Percentiles rank a stretch among this genome's conserved stretches.
Conservation (phyloP, 1,140 invertebrate genomes). For the Drosophila micromelanica region DNA sequence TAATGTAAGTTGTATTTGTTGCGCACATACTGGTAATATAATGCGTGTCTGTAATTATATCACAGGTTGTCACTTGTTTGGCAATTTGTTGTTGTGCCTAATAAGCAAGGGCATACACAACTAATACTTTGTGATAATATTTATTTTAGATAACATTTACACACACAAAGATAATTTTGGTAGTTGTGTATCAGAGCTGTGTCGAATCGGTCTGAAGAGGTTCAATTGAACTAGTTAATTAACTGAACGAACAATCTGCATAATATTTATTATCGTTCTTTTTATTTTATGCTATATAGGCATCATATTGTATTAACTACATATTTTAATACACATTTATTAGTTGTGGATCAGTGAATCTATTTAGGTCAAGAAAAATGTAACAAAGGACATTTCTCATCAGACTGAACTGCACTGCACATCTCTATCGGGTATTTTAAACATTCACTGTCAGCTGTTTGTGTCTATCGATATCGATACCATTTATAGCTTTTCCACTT, state of each 20-base stretch:
- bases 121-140: background rate
- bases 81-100: background rate
- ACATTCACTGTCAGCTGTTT: constrained; percentile 13
- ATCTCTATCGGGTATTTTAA: background rate
- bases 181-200: background rate
- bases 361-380: too few relatives aligned
- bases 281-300: too few relatives aligned
- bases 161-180: background rate
- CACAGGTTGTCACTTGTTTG: background rate
- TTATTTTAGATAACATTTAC: constrained; percentile 26
- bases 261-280: too few relatives aligned
- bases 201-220: too few relatives aligned
- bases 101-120: background rate
- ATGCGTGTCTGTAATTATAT: background rate
- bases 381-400: too few relatives aligned
- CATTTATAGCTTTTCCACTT: background rate
- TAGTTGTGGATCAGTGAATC: too few relatives aligned
- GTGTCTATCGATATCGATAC: constrained; percentile 4
- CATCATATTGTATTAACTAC: too few relatives aligned
- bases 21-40: background rate
- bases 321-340: too few relatives aligned
- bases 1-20: background rate
- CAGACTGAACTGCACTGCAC: background rate
- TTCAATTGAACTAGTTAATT: too few relatives aligned
- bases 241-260: too few relatives aligned